Conservation (phyloP, 1,140 invertebrate species). For the Pseudachorutes palmiensis region DNA sequence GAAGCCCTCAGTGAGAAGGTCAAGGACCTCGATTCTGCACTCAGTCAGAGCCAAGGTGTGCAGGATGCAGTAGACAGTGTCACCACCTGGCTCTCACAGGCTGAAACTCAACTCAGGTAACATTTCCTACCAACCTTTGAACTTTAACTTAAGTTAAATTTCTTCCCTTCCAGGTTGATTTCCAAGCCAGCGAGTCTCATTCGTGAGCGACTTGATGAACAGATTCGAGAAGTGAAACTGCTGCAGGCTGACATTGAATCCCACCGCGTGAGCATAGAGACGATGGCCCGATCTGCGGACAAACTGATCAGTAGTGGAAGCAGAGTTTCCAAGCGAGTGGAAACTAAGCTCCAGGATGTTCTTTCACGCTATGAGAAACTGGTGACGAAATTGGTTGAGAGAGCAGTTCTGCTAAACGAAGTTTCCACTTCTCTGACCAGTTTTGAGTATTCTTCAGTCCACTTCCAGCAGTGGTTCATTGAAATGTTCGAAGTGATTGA, state of each 20-base stretch:
- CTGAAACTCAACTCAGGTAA: constrained; percentile 72
- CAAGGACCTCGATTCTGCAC: constrained; percentile 71
- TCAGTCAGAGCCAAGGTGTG: constrained; percentile 88
- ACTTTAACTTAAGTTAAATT: constrained; percentile 33
- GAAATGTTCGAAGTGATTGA: constrained; percentile 67
- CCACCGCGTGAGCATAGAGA: constrained; percentile 72
- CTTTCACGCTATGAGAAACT: constrained; percentile 64
- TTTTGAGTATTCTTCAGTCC: constrained; percentile 60
- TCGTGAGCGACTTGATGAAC: constrained; percentile 80
- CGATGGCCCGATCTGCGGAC: constrained; percentile 65
- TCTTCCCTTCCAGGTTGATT: constrained; percentile 49
- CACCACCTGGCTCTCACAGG: constrained; percentile 71
- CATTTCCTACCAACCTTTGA: constrained; percentile 36
- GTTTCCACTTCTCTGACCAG: constrained; percentile 59
- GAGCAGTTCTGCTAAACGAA: constrained; percentile 72
- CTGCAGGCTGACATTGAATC: constrained; percentile 74
- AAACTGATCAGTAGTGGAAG: constrained; percentile 71
- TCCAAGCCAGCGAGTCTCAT: constrained; percentile 75
- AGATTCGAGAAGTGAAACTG: constrained; percentile 70
- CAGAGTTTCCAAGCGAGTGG: constrained; percentile 78
- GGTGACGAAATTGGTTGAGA: constrained; percentile 64
- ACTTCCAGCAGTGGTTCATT: constrained; percentile 62
- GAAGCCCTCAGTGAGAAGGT: constrained; percentile 67
- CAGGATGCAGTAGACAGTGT: constrained; percentile 83
- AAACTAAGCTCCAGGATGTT: constrained; percentile 76